Evolutionary conservation across 2,888 invertebrate species (phyloP).

Genomic region (Helleia helle): DNA sequence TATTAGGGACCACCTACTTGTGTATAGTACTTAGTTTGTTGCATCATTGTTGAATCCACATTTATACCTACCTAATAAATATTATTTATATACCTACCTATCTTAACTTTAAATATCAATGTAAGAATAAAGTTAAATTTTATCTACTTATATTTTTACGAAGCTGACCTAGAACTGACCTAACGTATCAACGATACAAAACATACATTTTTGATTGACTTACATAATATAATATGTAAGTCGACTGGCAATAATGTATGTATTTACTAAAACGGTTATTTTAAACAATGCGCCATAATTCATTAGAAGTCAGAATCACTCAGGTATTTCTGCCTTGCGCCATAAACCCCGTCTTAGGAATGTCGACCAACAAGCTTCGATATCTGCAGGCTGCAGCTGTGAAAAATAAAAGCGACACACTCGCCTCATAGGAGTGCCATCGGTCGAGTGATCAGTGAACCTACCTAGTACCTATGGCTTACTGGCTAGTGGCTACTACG

Average conservation of each 20-base stretch:
- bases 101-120: neutral
- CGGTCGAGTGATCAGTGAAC: conserved; percentile 36
- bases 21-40: too few species aligned
- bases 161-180: conserved; percentile 3
- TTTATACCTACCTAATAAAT: too few species aligned
- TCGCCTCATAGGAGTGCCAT: conserved; percentile 30
- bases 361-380: conserved; percentile 58
- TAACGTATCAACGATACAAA: neutral
- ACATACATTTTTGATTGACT: neutral
- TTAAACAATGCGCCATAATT: conserved; percentile 54
- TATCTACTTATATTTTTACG: too few species aligned
- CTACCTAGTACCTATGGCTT: too few species aligned
- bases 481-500: too few species aligned
- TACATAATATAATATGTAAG: neutral
- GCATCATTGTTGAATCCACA: too few species aligned
- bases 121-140: neutral
- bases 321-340: conserved; percentile 65
- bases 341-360: conserved; percentile 58
- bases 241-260: conserved; percentile 4
- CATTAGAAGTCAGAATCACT: conserved; percentile 59
- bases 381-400: conserved; percentile 35
- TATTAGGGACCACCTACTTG: too few species aligned
- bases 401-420: conserved; percentile 37
- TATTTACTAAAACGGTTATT: conserved; percentile 1
- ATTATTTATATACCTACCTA: too few species aligned